Base-by-base conservation (phyloP, 64 coral and sea anemone genomes). In the Stichodactyla mertensii region DNA sequence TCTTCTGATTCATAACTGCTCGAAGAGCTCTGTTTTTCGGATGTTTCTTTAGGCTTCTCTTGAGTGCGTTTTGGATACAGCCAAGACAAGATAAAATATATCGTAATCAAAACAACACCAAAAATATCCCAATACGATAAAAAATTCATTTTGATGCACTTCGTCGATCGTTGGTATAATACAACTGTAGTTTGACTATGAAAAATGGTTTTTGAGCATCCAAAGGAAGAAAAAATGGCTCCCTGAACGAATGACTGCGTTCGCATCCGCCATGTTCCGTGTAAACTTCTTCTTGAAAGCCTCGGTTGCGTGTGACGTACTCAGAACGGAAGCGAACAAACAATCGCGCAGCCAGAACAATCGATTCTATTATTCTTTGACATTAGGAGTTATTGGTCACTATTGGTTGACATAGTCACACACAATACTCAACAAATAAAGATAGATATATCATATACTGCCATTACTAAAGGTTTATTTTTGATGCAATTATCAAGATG, bases 71-170 rank as follows among this genome's bases (percentile, higher is more conserved):
- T 31, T 26, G 69, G 69, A 74, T 27, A 74, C 69, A 74, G 69
- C 78, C 45, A 64, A 58, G 83, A 85, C 16, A 52, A 20, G 60
- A 85, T 55, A 64, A 85, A 85, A 64, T 85, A 85, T n/a, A 85
- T 13, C n/a, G n/a, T 14, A 61, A 85, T 55, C 60, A 85, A 85
- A 85, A 85, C 83, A 85, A 85, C n/a, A 2, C 83, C 83, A 31
- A 85, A 85, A 24, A 85, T 85, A 31, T 85, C 83, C 83, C 83
- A 85, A 6, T 81, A 81, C 1, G 78, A 28, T 20, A 81, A 55
- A 54, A 81, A 81, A 54, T 16, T 20, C 78, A 81, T 81, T 51
- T 81, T 52, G 36, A 54, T 55, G 51, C 53, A 28, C 69, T 27
- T 74, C 20, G 7, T 74, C 24, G 24, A 26, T 74, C 23, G 10